Evolutionary conservation across 2,113 vertebrate genomes (phyloP), one percentile per base, ranked within the genome.

Genomic region (Heterocephalus glaber): DNA sequence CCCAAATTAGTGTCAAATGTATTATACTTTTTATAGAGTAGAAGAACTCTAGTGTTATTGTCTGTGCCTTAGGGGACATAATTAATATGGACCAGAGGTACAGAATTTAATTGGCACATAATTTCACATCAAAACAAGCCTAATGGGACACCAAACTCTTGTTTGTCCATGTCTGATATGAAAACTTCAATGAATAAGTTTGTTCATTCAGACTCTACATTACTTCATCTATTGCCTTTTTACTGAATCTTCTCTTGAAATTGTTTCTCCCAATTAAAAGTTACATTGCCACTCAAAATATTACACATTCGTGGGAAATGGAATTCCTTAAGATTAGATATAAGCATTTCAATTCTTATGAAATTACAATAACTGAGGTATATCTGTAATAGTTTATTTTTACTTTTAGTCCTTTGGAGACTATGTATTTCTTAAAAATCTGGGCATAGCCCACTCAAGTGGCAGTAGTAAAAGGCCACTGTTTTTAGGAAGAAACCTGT

Each of bases 101-200:
- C 22, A 47, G 33, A 38, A 28, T 89, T 86, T 93, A 56, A 49
- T 28, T 92, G 87, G 84, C 72, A 41, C 92, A 38, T 90, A 41
- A 82, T 82, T 93, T 93, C 84, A 89, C 60, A 28, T 47, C 66
- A 49, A 68, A 86, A 66, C 79, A 96, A 79, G n/a, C 60, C 74
- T 11, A 49, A 65, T 26, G 38, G 83, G 61, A 80, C 47, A 82
- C 54, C 38, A 85, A 95, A 81, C 17, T 52, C 38, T 85, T 95
- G 44, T 81, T 92, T 96, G 56, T 56, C 84, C 33, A 0, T 30
- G 63, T 85, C 65, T 68, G 44, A 88, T 58, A 88, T 70, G 65
- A 52, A 88, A 70, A 88, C 17, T 84, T 91, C 52, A 63, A 30
- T 58, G 60, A 81, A 82, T 93, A 89, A 44, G 76, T 89, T 68